Evolutionary conservation across 2,797 vertebrate species (phyloP), one percentile per base, ranked within the genome.

Genomic region (Sebastes hubbsi): DNA sequence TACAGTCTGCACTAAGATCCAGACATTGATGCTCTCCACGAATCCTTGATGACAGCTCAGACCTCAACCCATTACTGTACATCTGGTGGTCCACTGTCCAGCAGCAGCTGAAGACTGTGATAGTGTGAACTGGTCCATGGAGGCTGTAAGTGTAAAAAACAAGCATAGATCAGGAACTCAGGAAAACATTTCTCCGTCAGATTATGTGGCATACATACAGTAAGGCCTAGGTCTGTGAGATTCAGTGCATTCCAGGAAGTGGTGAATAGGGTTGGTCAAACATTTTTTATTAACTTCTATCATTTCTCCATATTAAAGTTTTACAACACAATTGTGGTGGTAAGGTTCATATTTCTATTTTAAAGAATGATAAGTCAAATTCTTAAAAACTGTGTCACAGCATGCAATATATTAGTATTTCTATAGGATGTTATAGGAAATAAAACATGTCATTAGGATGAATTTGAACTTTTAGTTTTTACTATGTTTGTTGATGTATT

Each of bases 41-140:
- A 46, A 46, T 46, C 16, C 42, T 20, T 46, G 0, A 6, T 46
- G 42, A 46, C 42, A 69, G 79, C 36, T 79, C 46, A 75, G 20
- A 74, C 60, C 16, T 75, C 24, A 14, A 42, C 38, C 38, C 13
- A 5, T 14, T 42, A 14, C 13, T 42, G 5, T 42, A 42, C 38
- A 14, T 42, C 68, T 78, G 66, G 63, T 34, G 24, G 66, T 64
- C 25, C 55, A 64, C 24, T 69, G n/a, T 70, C 61, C 61, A 70
- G 16, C 25, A 77, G 59, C 65, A 64, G 46, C 64, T 32, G 55
- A 65, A 61, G 20, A 60, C 64, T 56, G 49, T 78, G 38, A 54
- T 66, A n/a, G 42, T 64, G 55, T 67, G 49, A 10, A 59, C 27
- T 3, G 9, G 12, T 82, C 8, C 7, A n/a, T 32, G 22, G n/a